Conservation (phyloP, 2,797 vertebrate genomes). For the Sardinella longiceps region DNA sequence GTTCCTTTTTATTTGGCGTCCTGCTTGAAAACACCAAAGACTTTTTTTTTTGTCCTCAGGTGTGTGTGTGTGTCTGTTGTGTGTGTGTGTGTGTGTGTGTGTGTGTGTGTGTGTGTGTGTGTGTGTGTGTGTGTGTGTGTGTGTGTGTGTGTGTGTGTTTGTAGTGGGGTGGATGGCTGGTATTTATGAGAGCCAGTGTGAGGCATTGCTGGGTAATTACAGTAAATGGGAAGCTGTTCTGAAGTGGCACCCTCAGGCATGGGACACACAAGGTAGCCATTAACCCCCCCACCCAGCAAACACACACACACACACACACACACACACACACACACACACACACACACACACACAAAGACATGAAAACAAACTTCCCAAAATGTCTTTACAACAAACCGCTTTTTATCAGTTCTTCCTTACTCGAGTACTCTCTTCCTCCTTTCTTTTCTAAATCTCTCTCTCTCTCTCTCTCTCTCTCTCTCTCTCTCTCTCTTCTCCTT, state of each 20-base stretch:
- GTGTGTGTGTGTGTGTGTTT: slow-evolving; percentile 5
- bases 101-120: background rate
- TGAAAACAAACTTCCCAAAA: slow-evolving; percentile 1
- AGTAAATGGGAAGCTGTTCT: slow-evolving; percentile 18
- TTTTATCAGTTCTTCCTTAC: background rate
- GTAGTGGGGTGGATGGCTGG: background rate
- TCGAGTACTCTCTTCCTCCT: background rate
- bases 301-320: background rate
- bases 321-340: background rate
- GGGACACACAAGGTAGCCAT: background rate
- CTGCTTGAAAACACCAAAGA: slow-evolving; percentile 15
- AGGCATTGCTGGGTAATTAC: slow-evolving; percentile 11
- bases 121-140: slow-evolving; percentile 16
- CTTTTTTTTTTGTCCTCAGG: background rate
- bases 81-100: background rate
- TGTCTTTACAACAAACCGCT: background rate
- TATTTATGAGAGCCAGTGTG: slow-evolving; percentile 12
- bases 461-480: background rate
- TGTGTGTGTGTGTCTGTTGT: slow-evolving; percentile 16
- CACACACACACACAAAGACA: background rate
- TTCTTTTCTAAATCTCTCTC: too few species aligned
- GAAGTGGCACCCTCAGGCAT: slow-evolving; percentile 8
- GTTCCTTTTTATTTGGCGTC: slow-evolving; percentile 16
- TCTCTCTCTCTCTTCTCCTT: background rate
- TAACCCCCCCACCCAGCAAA: background rate